Base-by-base conservation (phyloP, 2,113 vertebrate genomes). In the Hippocampus comes region DNA sequence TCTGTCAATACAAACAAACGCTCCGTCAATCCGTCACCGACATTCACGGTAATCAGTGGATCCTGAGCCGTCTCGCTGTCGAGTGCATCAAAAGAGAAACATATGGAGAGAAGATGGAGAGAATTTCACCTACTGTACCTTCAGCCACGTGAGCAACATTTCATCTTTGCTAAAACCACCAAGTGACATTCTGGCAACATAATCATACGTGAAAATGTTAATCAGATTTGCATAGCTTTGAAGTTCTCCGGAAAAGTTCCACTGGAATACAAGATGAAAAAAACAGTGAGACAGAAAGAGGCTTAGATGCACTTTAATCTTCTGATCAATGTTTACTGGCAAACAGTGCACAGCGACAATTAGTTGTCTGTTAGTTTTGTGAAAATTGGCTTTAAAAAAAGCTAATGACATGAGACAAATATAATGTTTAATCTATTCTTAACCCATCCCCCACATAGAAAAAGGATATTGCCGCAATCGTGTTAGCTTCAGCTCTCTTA, bases 311-410 rank as follows among this genome's bases (percentile, higher is more conserved):
- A 48, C 38, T 56, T 25, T 63, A 49, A 74, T 63, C 63, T 59
- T 59, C 49, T 67, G 74, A 76, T 77, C n/a, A 79, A 71, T 76
- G 70, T 64, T 70, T 63, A 30, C 51, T 43, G 2, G 18, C 9
- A 49, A 69, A n/a, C 43, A 46, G 43, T 46, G 10, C 43, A 2
- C 48, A 56, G 55, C 61, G 34, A 68, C 34, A 38, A 38, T 38
- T 5, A 38, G 60, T 0, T 5, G 12, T 41, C 49, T 18, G 48
- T 51, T 51, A 21, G 2, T 70, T 74, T 65, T 49, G 69, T 63
- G 1, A 48, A 30, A 21, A 75, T 6, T 42, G 23, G 51, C 68
- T 21, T 68, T 2, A 15, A 27, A 79, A 75, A 27, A 65, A 51
- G 55, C 20, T 41, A 20, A 61, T 56, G 15, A 60, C n/a, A 63